Percentiles rank a stretch among this genome's conserved stretches.
These are phyloP conservation scores for Psilanteris sp. DNA, from an alignment of 1,140 invertebrate species.

Conservation along the genomic window DNA sequence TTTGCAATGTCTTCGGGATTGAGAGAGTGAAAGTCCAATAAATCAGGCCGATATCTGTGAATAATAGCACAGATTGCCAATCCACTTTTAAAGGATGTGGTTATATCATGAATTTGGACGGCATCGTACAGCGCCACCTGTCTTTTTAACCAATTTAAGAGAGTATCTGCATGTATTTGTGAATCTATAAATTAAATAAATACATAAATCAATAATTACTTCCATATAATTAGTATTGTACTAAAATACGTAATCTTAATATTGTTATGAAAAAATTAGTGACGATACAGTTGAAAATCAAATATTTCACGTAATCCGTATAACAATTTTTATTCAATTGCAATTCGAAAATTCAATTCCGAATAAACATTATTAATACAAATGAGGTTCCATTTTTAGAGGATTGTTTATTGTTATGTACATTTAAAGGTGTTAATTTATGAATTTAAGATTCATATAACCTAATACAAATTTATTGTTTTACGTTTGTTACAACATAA, in stretches of 20 bases:
- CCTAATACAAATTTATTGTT: too few species aligned
- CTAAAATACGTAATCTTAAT: too few species aligned
- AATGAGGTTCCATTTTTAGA: too few species aligned
- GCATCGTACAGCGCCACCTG: constrained; percentile 85
- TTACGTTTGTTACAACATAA: constrained; percentile 23
- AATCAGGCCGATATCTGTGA: constrained; percentile 91
- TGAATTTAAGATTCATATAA: constrained; percentile 18
- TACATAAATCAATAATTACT: constrained; percentile 6
- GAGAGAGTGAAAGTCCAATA: constrained; percentile 87
- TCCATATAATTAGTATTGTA: too few species aligned
- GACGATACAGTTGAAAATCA: background rate
- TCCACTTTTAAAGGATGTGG: constrained; percentile 87
- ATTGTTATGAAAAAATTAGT: constrained; percentile 24
- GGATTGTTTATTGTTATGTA: constrained; percentile 1
- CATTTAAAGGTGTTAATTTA: constrained; percentile 39
- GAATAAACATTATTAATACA: too few species aligned
- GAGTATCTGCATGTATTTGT: constrained; percentile 85
- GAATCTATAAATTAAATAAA: constrained; percentile 77
- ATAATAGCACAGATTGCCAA: constrained; percentile 91
- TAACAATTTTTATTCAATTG: too few species aligned
- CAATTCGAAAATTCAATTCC: too few species aligned
- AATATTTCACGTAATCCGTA: too few species aligned
- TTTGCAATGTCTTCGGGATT: constrained; percentile 83
- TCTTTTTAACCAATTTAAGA: constrained; percentile 88
- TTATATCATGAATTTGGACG: constrained; percentile 85